Percentiles rank a stretch among this genome's conserved stretches.
Conservation (phyloP, 2,113 vertebrate species). For the Heptranchias perlo region DNA sequence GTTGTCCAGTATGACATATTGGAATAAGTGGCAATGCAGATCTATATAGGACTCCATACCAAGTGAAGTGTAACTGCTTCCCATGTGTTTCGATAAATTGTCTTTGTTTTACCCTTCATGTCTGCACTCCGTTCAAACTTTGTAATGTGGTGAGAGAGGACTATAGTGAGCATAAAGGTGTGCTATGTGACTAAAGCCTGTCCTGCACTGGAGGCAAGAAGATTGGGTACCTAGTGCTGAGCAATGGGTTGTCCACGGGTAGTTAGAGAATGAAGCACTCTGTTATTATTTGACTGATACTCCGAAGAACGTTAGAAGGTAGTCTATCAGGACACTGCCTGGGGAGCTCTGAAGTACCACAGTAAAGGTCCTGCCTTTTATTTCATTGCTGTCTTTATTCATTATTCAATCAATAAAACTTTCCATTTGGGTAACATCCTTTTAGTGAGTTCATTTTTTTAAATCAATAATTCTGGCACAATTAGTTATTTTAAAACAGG, state of each 20-base stretch:
- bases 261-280: not conserved
- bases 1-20: not conserved
- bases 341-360: not conserved
- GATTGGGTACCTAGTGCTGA: not conserved
- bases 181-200: not conserved
- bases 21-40: not conserved
- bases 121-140: not conserved
- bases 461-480: not conserved
- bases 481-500: not conserved
- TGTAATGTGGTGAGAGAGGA: not conserved
- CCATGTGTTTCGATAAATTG: not conserved
- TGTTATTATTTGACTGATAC: not conserved
- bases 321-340: not conserved
- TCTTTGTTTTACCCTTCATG: not conserved
- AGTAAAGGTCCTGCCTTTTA: not conserved
- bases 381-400: not conserved
- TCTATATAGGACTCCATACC: not conserved
- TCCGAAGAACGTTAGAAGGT: not conserved
- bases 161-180: not conserved
- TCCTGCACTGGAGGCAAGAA: not conserved
- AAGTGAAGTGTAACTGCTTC: not conserved
- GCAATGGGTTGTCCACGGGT: not conserved
- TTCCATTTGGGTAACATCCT: not conserved
- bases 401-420: conserved; percentile 6
- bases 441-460: not conserved